Evolutionary conservation across 2,888 invertebrate species (phyloP).

Genomic region (Leptodirus hochenwartii): DNA sequence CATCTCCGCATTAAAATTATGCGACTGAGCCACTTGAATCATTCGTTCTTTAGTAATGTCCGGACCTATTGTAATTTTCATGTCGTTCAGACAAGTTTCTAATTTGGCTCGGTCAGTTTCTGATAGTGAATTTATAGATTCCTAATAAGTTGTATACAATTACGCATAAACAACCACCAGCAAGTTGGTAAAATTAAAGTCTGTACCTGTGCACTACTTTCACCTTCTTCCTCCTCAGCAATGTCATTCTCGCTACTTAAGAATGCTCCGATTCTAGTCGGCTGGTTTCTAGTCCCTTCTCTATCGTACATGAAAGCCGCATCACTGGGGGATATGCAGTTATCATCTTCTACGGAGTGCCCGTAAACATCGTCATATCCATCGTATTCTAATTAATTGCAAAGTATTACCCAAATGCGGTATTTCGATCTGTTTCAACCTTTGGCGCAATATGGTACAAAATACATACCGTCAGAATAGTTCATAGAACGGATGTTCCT

Average conservation of each 20-base stretch:
- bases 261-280: constrained; percentile 57
- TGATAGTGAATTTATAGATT: constrained; percentile 24
- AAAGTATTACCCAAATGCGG: not conserved
- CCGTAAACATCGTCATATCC: constrained; percentile 83
- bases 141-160: not conserved
- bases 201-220: constrained; percentile 15
- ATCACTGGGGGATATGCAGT: constrained; percentile 78
- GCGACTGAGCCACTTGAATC: constrained; percentile 48
- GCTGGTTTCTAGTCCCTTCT: constrained; percentile 32
- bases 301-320: constrained; percentile 71
- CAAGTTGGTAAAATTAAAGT: not conserved
- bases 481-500: constrained; percentile 70
- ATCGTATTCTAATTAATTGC: constrained; percentile 54
- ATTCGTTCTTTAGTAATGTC: constrained; percentile 53
- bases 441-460: not conserved
- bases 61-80: constrained; percentile 65
- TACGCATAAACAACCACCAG: not conserved
- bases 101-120: constrained; percentile 57
- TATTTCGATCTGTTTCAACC: not conserved
- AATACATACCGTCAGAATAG: constrained; percentile 51
- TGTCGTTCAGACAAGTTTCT: constrained; percentile 67
- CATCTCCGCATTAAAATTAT: constrained; percentile 53
- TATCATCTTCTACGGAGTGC: constrained; percentile 86
- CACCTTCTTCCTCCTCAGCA: constrained; percentile 45
- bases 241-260: constrained; percentile 46